Evolutionary conservation across 2,888 invertebrate genomes (phyloP), one percentile per base, ranked within the genome.

Genomic region (Brachypterus glaber): DNA sequence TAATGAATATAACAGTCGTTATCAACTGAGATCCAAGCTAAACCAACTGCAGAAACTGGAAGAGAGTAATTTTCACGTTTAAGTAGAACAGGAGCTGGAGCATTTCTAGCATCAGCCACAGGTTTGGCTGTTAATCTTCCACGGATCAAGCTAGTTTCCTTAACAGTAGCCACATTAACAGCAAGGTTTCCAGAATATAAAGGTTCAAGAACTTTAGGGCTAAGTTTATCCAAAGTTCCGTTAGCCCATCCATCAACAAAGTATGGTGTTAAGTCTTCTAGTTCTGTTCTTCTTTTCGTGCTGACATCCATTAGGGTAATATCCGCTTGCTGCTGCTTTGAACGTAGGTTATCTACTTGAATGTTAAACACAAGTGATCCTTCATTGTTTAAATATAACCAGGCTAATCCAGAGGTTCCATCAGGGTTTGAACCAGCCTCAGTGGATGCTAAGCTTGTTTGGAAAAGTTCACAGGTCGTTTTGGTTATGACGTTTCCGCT

Each of bases 1-100:
- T 87, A 90, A 58, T 88, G 84, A 13, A 89, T 64, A 52, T 80
- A 81, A 55, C 89, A 90, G 32, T 87, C 77, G 4, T 75, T 73
- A 57, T 89, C 88, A 1, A 90, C 79, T 1, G 81, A 76, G 5
- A 84, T 65, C 89, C 89, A 90, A n/a, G 82, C 82, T 45, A 89
- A 71, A 1, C 86, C 89, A 14, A 80, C 79, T 1, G 76, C 69
- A 1, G 73, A 67, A 0, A 72, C 67, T 0, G 74, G 70, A 15
- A 71, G 61, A 1, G 69, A 68, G 4, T 67, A 64, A 40, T 61
- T 62, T 36, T 77, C 75, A 12, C 76, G 70, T 48, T 77, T 76
- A 14, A 87, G 63, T 21, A 80, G 66, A 34, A 77, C 77, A 0
- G 81, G 88, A 34, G 73, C 75, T 0, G 74, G 74, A 1, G 76